Base-by-base conservation (phyloP, 2,888 invertebrate species). In the Metopia argyrocephala region DNA sequence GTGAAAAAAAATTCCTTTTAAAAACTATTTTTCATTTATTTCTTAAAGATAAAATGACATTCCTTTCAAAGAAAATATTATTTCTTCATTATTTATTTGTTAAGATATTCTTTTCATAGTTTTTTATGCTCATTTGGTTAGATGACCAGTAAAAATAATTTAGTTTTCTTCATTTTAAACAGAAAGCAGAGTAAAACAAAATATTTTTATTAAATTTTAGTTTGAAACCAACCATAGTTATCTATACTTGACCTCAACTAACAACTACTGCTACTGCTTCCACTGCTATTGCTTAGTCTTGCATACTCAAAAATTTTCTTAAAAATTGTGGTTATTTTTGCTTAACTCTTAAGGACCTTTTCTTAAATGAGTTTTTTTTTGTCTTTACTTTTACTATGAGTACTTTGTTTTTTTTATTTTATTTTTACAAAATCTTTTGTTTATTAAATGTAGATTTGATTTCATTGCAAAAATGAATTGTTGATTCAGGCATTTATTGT, bases 401-500 rank as follows among this genome's bases (percentile, higher is more conserved):
- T 12, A 27, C 18, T 0, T 48, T 48, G n/a, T 48, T 18, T 2
- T 48, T 48, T 20, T 69, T 9, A 50, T 5, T n/a, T 9, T 21
- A 5, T 50, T 59, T 59, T 48, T 31, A 25, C 25, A 25, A 70
- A 59, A 69, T 31, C 48, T 70, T 59, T 70, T 70, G 50, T 50
- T 70, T 59, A 50, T 59, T 46, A 9, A 18, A 6, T 54, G 12
- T 23, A 6, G 12, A 25, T 56, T 64, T 56, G n/a, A 56, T 73
- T 70, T 54, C 18, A 6, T 25, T 21, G 6, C 18, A 6, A 48
- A 71, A 76, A 62, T 28, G 25, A 80, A 71, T 68, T 76, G 76
- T 80, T 76, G 66, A 76, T 57, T 76, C 76, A 80, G 76, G 66
- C 65, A 76, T 80, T 80, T 20, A 12, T 48, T 48, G 7, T 9